These are phyloP conservation scores for Drosophila paramelanica DNA, from an alignment of 2,888 invertebrate species.

Conservation along the genomic window DNA sequence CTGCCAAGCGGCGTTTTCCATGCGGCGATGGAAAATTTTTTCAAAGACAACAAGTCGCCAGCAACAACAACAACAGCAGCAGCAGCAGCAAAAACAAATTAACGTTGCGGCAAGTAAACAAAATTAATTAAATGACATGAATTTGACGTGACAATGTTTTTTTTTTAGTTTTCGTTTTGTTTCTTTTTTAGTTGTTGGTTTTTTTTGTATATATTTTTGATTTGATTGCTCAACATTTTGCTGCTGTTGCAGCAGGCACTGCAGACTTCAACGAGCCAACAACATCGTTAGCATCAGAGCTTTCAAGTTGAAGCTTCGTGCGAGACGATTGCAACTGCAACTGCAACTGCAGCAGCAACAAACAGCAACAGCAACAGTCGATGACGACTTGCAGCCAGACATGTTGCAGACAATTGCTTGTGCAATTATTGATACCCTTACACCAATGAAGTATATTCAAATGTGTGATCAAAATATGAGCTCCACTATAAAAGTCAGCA, in stretches of 20 bases:
- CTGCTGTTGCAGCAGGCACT: constrained; percentile 37
- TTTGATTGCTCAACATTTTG: constrained; percentile 75
- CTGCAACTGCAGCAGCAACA: constrained; percentile 12
- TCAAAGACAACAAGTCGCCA: constrained; percentile 76
- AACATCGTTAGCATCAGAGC: constrained; percentile 65
- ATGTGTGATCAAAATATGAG: neutral
- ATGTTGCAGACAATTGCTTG: constrained; percentile 73
- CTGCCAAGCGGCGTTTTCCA: constrained; percentile 63
- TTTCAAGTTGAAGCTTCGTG: constrained; percentile 61
- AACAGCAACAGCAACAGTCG: constrained; percentile 22
- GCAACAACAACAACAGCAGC: constrained; percentile 12
- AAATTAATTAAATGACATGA: constrained; percentile 81
- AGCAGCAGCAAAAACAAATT: constrained; percentile 68
- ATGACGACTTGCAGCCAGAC: constrained; percentile 68
- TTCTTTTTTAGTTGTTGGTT: constrained; percentile 16
- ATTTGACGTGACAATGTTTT: constrained; percentile 82
- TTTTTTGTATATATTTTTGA: constrained; percentile 51
- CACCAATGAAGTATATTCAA: constrained; percentile 10
- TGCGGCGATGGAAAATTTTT: constrained; percentile 69
- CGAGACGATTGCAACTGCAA: constrained; percentile 41
- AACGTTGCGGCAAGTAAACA: constrained; percentile 75
- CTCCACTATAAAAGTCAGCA: too few species aligned
- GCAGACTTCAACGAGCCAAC: constrained; percentile 59
- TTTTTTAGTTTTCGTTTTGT: constrained; percentile 37
- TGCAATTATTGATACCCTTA: constrained; percentile 59